Evolutionary conservation across 2,797 vertebrate species (phyloP), one percentile per base, ranked within the genome.

Genomic region (Harpia harpyja): DNA sequence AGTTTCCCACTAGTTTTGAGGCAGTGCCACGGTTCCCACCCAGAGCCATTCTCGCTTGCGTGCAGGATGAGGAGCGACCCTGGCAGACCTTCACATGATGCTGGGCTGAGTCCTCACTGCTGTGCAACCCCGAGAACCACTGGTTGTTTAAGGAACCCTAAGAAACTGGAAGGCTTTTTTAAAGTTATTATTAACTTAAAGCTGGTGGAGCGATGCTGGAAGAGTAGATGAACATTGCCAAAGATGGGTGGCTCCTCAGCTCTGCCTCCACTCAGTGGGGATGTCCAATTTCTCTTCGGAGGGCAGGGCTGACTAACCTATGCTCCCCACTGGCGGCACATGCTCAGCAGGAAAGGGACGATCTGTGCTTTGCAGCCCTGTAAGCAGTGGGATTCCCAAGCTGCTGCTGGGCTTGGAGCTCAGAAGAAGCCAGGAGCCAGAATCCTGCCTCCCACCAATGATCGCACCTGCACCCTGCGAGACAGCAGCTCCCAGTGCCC

Each of bases 191-290:
- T 20, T 49, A 41, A 53, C 54, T 76, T 48, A 63, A 44, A 83
- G 28, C n/a, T 60, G 35, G 21, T 0, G 0, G 63, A 87, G 46
- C 2, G 0, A 0, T 20, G 57, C 59, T 79, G 56, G 49, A 56
- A 92, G 25, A 32, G 46, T 3, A 74, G 51, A 77, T 6, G 60
- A 80, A 51, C 35, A 3, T 56, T 73, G 43, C 30, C 46, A 33
- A 83, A 87, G 79, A 74, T 0, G 0, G 13, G 27, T 22, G 32
- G 54, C 75, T 89, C 5, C 77, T 87, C 44, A 82, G 46, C 30
- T 72, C 19, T 53, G 48, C 14, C 21, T 59, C 21, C 23, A 23
- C 16, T 28, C 20, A 56, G 32, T 15, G 18, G 1, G 2, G 30
- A 68, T 48, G 25, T 17, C 32, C n/a, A 21, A 0, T 18, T 59